A percentile compares a stretch with the other conserved stretches of the same genome.
Evolutionary conservation across 2,888 invertebrate species (phyloP).

Genomic region (Drosophila kanekoi): DNA sequence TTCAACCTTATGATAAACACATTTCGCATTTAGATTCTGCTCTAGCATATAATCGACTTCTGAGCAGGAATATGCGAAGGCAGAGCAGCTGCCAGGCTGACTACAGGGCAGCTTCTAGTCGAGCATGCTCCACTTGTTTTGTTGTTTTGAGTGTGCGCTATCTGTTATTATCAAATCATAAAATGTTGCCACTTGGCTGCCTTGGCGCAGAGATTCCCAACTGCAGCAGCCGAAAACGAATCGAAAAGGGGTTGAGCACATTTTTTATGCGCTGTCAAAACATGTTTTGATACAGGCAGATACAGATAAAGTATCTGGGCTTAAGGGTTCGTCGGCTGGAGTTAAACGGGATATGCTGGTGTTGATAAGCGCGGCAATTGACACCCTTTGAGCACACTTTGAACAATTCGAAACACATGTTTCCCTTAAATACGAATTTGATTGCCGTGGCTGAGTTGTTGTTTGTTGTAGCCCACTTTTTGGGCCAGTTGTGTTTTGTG

Average conservation of each 20-base stretch:
- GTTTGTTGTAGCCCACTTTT: conserved; percentile 13
- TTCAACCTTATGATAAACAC: too few relatives aligned
- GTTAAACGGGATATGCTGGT: conserved; percentile 8
- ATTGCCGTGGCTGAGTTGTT: conserved; percentile 41
- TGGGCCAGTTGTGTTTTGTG: conserved; percentile 16
- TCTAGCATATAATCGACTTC: too few relatives aligned
- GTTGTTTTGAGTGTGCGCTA: conserved; percentile 43
- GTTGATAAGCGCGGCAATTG: conserved; percentile 55
- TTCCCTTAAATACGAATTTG: conserved; percentile 76
- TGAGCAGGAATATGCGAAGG: too few relatives aligned
- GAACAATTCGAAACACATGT: conserved; percentile 78
- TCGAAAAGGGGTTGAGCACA: conserved; percentile 64
- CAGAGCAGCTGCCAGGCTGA: too few relatives aligned
- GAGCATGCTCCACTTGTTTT: too few relatives aligned
- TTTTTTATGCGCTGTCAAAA: conserved; percentile 84
- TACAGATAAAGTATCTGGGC: conserved; percentile 36
- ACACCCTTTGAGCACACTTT: conserved; percentile 63
- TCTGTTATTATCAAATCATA: conserved; percentile 84
- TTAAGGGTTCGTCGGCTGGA: conserved; percentile 28
- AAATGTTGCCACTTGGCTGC: conserved; percentile 83
- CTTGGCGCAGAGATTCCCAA: conserved; percentile 37
- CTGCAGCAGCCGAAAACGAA: conserved; percentile 39
- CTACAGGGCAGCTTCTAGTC: conserved; percentile 11
- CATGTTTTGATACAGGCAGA: conserved; percentile 82
- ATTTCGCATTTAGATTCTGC: too few relatives aligned